These are phyloP conservation scores for Scomberomorus guttatus DNA, from an alignment of 2,797 vertebrate species.

Conservation along the genomic window DNA sequence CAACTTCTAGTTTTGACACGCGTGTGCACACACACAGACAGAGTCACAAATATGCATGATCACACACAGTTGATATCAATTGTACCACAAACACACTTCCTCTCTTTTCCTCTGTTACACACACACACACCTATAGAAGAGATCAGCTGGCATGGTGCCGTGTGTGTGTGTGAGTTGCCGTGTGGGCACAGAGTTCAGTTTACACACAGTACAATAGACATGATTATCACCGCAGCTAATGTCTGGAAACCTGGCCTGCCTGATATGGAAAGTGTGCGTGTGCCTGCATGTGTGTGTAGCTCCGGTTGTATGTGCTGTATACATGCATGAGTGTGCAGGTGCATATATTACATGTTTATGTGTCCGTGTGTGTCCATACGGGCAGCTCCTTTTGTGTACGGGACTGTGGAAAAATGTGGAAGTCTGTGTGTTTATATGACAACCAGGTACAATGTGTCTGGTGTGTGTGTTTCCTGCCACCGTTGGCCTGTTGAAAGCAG, in stretches of 20 bases:
- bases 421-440: slow-evolving; percentile 6
- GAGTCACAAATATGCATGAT: background rate
- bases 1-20: slow-evolving; percentile 1
- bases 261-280: slow-evolving; percentile 41
- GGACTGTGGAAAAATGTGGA: slow-evolving; percentile 3
- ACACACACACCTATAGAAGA: slow-evolving; percentile 46
- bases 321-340: background rate
- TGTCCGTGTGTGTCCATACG: background rate
- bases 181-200: slow-evolving; percentile 60
- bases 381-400: background rate
- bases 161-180: slow-evolving; percentile 23
- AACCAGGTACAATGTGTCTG: background rate
- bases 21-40: background rate
- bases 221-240: slow-evolving; percentile 57
- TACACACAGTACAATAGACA: slow-evolving; percentile 65
- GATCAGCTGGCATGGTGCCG: slow-evolving; percentile 38
- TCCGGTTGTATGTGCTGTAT: too few relatives aligned
- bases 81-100: too few relatives aligned
- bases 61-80: too few relatives aligned
- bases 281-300: slow-evolving; percentile 6
- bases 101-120: background rate
- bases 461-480: slow-evolving; percentile 14
- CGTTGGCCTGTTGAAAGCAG: slow-evolving; percentile 47
- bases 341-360: slow-evolving; percentile 8
- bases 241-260: slow-evolving; percentile 56